Evolutionary conservation across 2,888 invertebrate genomes (phyloP).

Genomic region (Taphrorychus bicolor): DNA sequence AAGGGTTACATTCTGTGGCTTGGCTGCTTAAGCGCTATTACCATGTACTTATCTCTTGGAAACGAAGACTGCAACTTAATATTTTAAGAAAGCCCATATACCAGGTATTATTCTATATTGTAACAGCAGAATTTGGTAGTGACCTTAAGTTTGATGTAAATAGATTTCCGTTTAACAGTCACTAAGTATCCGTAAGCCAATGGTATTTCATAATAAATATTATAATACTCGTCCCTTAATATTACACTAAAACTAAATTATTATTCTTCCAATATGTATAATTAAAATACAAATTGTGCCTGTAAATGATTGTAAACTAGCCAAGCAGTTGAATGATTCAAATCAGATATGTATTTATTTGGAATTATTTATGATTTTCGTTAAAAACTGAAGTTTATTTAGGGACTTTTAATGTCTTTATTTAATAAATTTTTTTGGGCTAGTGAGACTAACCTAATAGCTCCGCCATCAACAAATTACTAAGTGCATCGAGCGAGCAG

Average conservation of each 20-base stretch:
- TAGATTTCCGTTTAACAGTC: neutral
- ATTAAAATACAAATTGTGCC: constrained; percentile 20
- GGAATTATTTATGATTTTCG: neutral
- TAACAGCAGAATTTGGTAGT: neutral
- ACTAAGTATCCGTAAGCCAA: neutral
- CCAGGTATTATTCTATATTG: neutral
- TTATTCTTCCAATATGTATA: neutral
- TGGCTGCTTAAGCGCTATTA: no score
- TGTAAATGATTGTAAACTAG: constrained; percentile 10
- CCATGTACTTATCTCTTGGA: neutral
- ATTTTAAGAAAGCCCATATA: neutral
- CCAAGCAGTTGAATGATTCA: neutral
- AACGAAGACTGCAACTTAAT: neutral
- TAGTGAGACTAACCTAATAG: no score
- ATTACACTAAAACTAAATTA: neutral
- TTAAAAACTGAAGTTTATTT: no score
- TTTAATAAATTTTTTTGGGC: no score
- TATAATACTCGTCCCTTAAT: neutral
- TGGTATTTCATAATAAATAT: neutral
- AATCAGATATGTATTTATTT: neutral
- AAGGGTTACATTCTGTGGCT: neutral
- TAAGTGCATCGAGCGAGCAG: no score
- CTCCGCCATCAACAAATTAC: no score
- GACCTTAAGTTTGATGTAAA: neutral
- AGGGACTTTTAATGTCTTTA: no score